Evolutionary conservation across 1,140 invertebrate genomes (phyloP).

Genomic region (Orchestia grillus): DNA sequence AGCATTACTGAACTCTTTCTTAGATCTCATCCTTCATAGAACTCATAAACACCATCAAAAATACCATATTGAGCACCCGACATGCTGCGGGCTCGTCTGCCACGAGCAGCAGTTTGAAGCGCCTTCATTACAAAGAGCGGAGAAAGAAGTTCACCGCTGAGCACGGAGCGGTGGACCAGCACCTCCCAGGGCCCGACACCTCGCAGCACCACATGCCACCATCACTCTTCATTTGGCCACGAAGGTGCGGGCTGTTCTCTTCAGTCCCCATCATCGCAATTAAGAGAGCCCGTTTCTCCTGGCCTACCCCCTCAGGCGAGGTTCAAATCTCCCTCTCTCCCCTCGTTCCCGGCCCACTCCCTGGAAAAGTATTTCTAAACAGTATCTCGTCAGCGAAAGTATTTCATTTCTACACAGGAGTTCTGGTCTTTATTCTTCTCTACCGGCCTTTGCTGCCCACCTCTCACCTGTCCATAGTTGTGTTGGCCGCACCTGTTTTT

Average conservation of each 20-base stretch:
- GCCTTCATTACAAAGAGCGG: too few relatives aligned
- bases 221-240: slow-evolving; percentile 35
- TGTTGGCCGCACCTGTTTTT: neutral
- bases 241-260: slow-evolving; percentile 27
- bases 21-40: too few relatives aligned
- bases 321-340: neutral
- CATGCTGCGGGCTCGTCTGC: too few relatives aligned
- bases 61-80: too few relatives aligned
- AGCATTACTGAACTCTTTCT: too few relatives aligned
- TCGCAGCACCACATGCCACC: slow-evolving; percentile 2
- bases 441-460: neutral
- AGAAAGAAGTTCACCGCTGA: too few relatives aligned
- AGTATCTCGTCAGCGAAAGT: neutral
- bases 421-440: neutral
- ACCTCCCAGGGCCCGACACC: neutral
- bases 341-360: neutral
- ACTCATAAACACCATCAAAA: too few relatives aligned
- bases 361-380: neutral
- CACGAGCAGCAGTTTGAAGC: too few relatives aligned
- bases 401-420: neutral
- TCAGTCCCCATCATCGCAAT: slow-evolving; percentile 39
- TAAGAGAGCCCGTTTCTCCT: neutral
- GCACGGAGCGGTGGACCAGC: neutral
- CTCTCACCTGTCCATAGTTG: neutral
- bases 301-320: neutral